A percentile compares a stretch with the other conserved stretches of the same genome.
Conservation (phyloP, 2,797 vertebrate species). For the Siniperca obscura region DNA sequence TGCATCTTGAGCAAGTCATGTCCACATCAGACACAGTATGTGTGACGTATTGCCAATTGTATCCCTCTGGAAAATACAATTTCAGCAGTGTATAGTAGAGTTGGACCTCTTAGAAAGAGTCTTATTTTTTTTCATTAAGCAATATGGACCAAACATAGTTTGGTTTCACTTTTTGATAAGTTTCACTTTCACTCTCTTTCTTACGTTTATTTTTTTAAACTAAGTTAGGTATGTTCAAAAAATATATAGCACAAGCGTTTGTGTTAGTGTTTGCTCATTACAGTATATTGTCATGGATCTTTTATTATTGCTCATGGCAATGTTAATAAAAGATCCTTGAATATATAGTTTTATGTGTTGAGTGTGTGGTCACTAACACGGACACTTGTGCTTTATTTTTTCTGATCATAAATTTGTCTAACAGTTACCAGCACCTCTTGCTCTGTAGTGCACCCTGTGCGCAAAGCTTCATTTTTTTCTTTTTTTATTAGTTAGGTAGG, state of each 20-base stretch:
- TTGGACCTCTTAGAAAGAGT: neutral
- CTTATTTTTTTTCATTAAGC: neutral
- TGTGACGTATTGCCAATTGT: neutral
- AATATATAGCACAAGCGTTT: neutral
- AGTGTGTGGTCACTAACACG: neutral
- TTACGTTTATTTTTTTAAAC: neutral
- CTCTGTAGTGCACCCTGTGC: neutral
- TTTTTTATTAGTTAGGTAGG: neutral
- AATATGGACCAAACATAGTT: no score
- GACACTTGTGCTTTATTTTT: neutral
- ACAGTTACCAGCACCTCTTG: neutral
- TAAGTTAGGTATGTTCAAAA: neutral
- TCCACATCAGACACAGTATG: neutral
- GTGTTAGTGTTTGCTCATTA: neutral
- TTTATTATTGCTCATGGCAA: conserved; percentile 21
- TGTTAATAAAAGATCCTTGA: conserved; percentile 28
- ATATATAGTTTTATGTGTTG: conserved; percentile 6
- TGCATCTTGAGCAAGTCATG: no score
- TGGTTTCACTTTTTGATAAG: neutral
- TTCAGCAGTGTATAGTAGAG: neutral
- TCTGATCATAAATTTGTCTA: neutral
- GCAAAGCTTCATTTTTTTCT: neutral
- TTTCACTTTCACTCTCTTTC: no score
- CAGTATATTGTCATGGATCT: conserved; percentile 17
- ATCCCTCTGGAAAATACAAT: neutral